Evolutionary conservation across 2,113 vertebrate genomes (phyloP).

Genomic region (Verasper variegatus): DNA sequence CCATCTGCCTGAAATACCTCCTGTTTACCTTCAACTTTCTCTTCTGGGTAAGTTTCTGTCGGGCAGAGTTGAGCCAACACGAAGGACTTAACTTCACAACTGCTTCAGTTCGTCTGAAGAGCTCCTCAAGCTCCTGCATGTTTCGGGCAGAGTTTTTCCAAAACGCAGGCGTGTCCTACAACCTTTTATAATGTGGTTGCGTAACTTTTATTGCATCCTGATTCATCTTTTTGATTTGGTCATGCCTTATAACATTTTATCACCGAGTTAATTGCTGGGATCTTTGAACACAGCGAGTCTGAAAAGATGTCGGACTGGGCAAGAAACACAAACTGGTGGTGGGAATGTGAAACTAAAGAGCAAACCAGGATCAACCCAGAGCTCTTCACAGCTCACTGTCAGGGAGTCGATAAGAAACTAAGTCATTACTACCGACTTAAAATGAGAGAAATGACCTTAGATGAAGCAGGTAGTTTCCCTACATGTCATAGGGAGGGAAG

Average conservation of each 20-base stretch:
- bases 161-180: too few species aligned
- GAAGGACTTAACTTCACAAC: not conserved
- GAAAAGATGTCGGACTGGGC: not conserved
- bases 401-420: too few species aligned
- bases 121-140: not conserved
- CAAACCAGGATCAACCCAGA: too few species aligned
- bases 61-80: not conserved
- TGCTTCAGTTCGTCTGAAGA: too few species aligned
- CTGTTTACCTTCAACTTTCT: constrained; percentile 98
- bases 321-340: too few species aligned
- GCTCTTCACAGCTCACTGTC: too few species aligned
- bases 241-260: not conserved
- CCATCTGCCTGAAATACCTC: constrained; percentile 96
- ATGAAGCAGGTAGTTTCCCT: too few species aligned
- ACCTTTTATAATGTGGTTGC: too few species aligned
- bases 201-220: not conserved
- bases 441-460: not conserved
- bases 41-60: constrained; percentile 90
- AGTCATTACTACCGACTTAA: not conserved
- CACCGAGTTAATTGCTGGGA: not conserved
- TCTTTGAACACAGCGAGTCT: not conserved
- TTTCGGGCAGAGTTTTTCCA: not conserved
- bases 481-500: too few species aligned
- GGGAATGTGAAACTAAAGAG: too few species aligned
- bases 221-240: not conserved